Conservation (phyloP, 2,797 vertebrate species). For the Aphelocoma californica region DNA sequence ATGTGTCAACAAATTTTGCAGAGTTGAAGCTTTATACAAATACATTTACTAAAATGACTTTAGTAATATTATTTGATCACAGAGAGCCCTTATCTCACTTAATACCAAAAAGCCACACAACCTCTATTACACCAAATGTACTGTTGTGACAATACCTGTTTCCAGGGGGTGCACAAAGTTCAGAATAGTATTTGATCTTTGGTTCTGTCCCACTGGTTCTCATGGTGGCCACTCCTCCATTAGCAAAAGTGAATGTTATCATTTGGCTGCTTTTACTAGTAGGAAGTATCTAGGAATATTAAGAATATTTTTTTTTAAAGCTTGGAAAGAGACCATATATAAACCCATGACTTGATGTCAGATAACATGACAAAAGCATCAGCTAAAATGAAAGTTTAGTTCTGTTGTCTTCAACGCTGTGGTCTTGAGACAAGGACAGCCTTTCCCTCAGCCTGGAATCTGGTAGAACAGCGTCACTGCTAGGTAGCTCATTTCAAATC, state of each 20-base stretch:
- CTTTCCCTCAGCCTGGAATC: neutral
- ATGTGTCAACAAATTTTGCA: neutral
- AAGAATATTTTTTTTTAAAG: neutral
- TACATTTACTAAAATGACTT: neutral
- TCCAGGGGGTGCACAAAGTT: constrained; percentile 93
- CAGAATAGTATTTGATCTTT: constrained; percentile 97
- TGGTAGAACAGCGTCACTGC: neutral
- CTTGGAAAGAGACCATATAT: neutral
- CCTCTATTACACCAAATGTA: neutral
- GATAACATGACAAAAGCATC: neutral
- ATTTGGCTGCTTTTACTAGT: constrained; percentile 95
- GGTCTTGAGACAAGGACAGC: neutral
- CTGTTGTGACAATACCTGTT: constrained; percentile 81
- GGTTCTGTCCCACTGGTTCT: constrained; percentile 97
- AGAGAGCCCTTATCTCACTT: neutral
- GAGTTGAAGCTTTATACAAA: neutral
- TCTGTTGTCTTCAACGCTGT: neutral
- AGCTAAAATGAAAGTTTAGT: neutral
- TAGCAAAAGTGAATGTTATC: constrained; percentile 96
- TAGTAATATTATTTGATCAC: neutral
- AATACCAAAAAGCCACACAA: neutral
- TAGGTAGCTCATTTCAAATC: neutral
- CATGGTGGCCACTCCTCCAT: constrained; percentile 94
- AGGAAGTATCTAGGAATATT: constrained; percentile 85
- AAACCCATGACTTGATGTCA: neutral